phyloP scores from a whole-genome alignment of 1,140 invertebrate genomes.

The Lucilia sericata region DNA sequence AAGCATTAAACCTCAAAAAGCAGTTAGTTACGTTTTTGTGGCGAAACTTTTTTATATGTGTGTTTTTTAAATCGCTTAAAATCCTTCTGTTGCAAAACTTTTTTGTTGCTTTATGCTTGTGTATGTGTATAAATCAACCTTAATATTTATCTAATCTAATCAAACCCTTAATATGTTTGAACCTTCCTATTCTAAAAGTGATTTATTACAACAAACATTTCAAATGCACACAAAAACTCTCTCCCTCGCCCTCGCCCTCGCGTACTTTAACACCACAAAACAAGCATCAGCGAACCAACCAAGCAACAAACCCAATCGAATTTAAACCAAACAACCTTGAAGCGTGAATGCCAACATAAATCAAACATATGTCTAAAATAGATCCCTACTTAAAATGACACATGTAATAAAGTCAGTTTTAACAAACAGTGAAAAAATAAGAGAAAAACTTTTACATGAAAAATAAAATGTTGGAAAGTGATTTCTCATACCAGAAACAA shows the following conservation, averaged over 20 bases:
- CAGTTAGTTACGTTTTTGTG: too few species aligned
- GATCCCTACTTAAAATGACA: slow-evolving; percentile 39
- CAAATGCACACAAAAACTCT: slow-evolving; percentile 18
- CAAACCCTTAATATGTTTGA: slow-evolving; percentile 35
- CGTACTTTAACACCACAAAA: slow-evolving; percentile 8
- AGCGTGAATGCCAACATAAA: slow-evolving; percentile 15
- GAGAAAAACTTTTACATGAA: too few species aligned
- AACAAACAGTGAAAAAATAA: too few species aligned
- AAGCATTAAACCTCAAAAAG: too few species aligned
- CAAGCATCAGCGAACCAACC: background rate
- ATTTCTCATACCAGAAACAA: background rate
- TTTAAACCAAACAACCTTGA: background rate
- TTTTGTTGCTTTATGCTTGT: too few species aligned
- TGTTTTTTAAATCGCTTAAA: too few species aligned
- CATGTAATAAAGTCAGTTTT: slow-evolving; percentile 36
- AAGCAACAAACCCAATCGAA: background rate
- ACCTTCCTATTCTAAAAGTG: slow-evolving; percentile 7
- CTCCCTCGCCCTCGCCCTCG: background rate
- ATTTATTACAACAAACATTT: slow-evolving; percentile 30
- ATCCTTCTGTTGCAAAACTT: too few species aligned
- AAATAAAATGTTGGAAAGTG: background rate
- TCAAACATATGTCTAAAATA: slow-evolving; percentile 38
- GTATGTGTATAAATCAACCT: background rate
- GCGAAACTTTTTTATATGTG: too few species aligned
- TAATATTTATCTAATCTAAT: slow-evolving; percentile 15